These are phyloP conservation scores for Sylvietta virens DNA, from an alignment of 2,113 vertebrate genomes.

Conservation along the genomic window DNA sequence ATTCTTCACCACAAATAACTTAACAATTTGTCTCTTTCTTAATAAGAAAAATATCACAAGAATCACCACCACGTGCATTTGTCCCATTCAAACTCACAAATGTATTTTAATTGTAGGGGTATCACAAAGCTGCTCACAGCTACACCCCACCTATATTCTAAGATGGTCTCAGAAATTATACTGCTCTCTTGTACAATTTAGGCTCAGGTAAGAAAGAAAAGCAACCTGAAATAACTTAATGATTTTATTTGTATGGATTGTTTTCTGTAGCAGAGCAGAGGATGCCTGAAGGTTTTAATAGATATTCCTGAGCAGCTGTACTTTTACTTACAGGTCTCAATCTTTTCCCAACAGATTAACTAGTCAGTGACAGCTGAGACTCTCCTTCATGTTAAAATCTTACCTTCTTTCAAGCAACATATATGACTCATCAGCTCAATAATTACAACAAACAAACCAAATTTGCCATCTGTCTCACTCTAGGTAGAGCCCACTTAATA, in stretches of 20 bases:
- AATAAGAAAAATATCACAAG: background rate
- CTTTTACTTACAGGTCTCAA: background rate
- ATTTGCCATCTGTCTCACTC: constrained; percentile 22
- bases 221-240: background rate
- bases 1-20: background rate
- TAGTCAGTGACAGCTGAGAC: constrained; percentile 9
- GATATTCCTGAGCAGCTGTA: background rate
- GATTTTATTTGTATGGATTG: background rate
- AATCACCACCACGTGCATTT: background rate
- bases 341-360: background rate
- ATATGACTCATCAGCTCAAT: constrained; percentile 9
- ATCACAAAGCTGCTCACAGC: background rate
- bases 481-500: background rate
- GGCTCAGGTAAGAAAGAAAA: background rate
- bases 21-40: background rate
- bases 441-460: constrained; percentile 32
- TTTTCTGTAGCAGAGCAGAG: background rate
- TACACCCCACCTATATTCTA: too few relatives aligned
- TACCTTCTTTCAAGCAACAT: constrained; percentile 5
- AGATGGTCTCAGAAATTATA: background rate
- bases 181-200: background rate
- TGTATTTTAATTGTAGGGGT: background rate
- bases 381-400: background rate
- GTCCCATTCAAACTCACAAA: background rate
- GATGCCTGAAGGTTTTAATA: background rate